Conservation (phyloP, 2,888 invertebrate genomes). For the Drosophila flavopinicola region DNA sequence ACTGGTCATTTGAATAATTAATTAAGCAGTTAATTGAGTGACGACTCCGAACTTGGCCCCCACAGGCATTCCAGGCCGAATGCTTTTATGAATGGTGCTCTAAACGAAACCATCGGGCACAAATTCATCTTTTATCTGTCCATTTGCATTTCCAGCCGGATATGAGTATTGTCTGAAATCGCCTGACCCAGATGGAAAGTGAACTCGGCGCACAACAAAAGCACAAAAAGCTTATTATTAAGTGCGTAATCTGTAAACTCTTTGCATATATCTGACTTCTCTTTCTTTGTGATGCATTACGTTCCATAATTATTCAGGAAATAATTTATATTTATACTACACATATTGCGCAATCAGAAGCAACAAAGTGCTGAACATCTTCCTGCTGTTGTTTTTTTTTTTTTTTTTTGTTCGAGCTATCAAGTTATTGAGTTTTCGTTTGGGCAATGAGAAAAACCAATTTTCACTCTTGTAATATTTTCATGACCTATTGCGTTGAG, state of each 20-base stretch:
- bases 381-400: slow-evolving; percentile 18
- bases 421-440: slow-evolving; percentile 19
- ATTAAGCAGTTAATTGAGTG: slow-evolving; percentile 59
- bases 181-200: slow-evolving; percentile 47
- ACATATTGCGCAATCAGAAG: slow-evolving; percentile 35
- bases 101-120: slow-evolving; percentile 56
- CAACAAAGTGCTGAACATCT: slow-evolving; percentile 22
- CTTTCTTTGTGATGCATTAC: slow-evolving; percentile 45
- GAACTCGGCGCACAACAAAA: slow-evolving; percentile 15
- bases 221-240: slow-evolving; percentile 29
- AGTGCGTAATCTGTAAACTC: slow-evolving; percentile 53
- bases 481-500: slow-evolving; percentile 31
- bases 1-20: slow-evolving; percentile 48
- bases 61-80: slow-evolving; percentile 54
- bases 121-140: slow-evolving; percentile 35
- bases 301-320: slow-evolving; percentile 74
- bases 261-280: slow-evolving; percentile 16
- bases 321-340: slow-evolving; percentile 54
- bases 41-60: slow-evolving; percentile 31
- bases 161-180: slow-evolving; percentile 27
- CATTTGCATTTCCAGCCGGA: slow-evolving; percentile 53
- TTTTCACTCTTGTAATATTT: slow-evolving; percentile 40
- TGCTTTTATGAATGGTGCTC: no score
- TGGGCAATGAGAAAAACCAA: slow-evolving; percentile 22
- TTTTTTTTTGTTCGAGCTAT: slow-evolving; percentile 15